A percentile compares a stretch with the other conserved stretches of the same genome.
Evolutionary conservation across 2,888 invertebrate genomes (phyloP).

Genomic region (Pseudococcus jackbeardsleyi): DNA sequence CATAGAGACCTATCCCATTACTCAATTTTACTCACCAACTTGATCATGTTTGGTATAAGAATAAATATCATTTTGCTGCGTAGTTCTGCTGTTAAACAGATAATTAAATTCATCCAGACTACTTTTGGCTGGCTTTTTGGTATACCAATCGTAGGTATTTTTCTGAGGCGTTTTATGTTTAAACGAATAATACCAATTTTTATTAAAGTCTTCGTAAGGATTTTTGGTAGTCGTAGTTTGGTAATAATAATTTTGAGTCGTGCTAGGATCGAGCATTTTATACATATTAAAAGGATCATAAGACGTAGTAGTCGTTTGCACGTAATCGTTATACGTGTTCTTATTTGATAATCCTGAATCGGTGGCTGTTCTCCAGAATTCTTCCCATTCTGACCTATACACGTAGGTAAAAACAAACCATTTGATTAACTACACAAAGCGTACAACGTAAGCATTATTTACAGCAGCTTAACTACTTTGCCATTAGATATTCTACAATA

Average conservation of each 20-base stretch:
- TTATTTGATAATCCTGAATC: conserved; percentile 9
- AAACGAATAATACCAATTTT: conserved; percentile 41
- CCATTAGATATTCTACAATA: neutral
- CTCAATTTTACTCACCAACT: conserved; percentile 44
- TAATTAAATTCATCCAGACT: conserved; percentile 54
- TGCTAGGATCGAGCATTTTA: conserved; percentile 18
- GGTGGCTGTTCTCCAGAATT: conserved; percentile 67
- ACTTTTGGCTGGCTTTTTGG: conserved; percentile 53
- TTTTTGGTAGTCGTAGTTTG: conserved; percentile 52
- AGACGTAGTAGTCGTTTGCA: conserved; percentile 56
- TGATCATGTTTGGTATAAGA: conserved; percentile 44
- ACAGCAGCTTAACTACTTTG: conserved; percentile 22
- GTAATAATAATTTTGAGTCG: neutral
- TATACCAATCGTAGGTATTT: neutral
- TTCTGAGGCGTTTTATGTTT: conserved; percentile 8
- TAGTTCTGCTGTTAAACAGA: conserved; percentile 50
- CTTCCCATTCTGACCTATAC: conserved; percentile 67
- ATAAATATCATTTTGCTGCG: conserved; percentile 56
- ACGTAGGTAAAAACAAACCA: conserved; percentile 34
- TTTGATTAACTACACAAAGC: conserved; percentile 43
- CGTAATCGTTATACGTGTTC: conserved; percentile 64
- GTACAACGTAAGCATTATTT: neutral
- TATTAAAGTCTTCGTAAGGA: conserved; percentile 41
- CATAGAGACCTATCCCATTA: neutral
- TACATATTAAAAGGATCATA: conserved; percentile 51